Percentiles rank a stretch among this genome's conserved stretches.
Evolutionary conservation across 1,140 invertebrate species (phyloP).

Genomic region (Sycophaga agraensis): DNA sequence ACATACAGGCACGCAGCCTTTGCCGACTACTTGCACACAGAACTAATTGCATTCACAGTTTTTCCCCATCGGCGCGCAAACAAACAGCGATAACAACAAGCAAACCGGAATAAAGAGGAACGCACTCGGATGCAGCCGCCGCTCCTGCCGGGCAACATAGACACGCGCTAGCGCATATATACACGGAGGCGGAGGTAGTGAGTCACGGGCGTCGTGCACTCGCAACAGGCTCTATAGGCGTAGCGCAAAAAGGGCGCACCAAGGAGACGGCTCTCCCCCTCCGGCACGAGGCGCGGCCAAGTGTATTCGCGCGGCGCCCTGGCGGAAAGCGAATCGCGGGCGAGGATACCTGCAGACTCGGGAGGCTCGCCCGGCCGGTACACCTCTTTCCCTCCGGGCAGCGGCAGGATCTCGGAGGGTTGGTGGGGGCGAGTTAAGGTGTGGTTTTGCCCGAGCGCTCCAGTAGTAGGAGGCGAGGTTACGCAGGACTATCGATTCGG

Average conservation of each 20-base stretch:
- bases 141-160: too few relatives aligned
- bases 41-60: too few relatives aligned
- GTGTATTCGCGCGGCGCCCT: not conserved
- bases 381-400: too few relatives aligned
- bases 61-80: too few relatives aligned
- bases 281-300: too few relatives aligned
- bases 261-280: not conserved
- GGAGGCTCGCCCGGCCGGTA: too few relatives aligned
- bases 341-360: too few relatives aligned
- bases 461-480: not conserved
- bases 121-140: not conserved
- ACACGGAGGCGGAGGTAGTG: not conserved
- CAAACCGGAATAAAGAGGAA: too few relatives aligned
- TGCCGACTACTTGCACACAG: too few relatives aligned
- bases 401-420: too few relatives aligned
- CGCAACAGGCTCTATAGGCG: not conserved
- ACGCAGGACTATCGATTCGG: constrained; percentile 13
- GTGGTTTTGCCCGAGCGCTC: not conserved
- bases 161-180: not conserved
- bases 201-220: not conserved
- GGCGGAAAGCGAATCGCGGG: not conserved
- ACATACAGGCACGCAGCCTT: too few relatives aligned
- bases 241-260: not conserved
- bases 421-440: not conserved
- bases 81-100: too few relatives aligned